Evolutionary conservation across 2,113 vertebrate species (phyloP), one percentile per base, ranked within the genome.

Genomic region (Oophaga pumilio): DNA sequence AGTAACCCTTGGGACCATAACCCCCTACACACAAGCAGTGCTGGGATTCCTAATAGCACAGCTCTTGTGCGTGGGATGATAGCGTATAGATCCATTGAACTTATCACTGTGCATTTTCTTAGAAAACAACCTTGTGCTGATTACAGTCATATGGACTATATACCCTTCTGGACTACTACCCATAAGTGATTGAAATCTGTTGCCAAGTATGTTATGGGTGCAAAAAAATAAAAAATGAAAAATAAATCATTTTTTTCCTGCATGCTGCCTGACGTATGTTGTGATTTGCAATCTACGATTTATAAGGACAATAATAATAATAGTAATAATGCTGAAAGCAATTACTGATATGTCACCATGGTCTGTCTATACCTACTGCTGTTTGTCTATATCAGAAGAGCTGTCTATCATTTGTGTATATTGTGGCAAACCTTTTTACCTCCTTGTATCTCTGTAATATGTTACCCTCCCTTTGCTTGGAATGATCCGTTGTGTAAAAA

Each of bases 201-300:
- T 94, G 91, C 91, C 92, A 95, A 91, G 89, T 91, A 69, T 93
- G 91, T 93, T 90, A 90, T 93, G 91, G 69, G 87, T 93, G 92
- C 87, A 92, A 92, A 76, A 69, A 92, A 79, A 69, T 24, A 74
- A 86, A 92, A 64, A 69, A 91, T n/a, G 33, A 52, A 73, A 86
- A 78, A 86, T 95, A 95, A 95, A 95, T 89, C 0, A 93, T 94
- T 93, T 93, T 90, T 43, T 91, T 91, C 92, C 92, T 95, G 95
- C 95, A 96, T 96, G 95, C 93, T 94, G 94, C 95, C 93, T 95
- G 94, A 91, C 91, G 92, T 94, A 94, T 91, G 91, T 93, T 94
- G 92, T 95, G 93, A 93, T 94, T 94, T 92, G 91, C 93, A 66
- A 89, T 90, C 91, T 89, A 90, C 90, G 89, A 93, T 90, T 93